phyloP scores from a whole-genome alignment of 2,797 vertebrate species.

The Macropus fuliginosus region DNA sequence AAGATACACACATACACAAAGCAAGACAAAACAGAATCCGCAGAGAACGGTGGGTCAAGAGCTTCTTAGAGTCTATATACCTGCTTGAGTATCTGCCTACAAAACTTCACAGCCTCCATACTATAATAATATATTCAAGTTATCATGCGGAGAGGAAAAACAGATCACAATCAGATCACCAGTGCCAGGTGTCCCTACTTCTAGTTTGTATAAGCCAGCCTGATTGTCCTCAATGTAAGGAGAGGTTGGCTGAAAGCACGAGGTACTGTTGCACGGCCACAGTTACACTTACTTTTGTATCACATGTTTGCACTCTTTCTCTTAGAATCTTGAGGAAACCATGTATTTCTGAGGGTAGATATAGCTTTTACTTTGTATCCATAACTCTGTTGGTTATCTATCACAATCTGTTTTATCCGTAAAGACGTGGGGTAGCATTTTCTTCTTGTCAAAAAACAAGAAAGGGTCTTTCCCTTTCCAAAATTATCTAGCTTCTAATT shows the following conservation, averaged over 20 bases:
- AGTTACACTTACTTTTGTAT: not conserved
- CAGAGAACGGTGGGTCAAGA: not conserved
- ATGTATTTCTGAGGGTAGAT: not conserved
- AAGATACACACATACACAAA: not conserved
- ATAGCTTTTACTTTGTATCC: not conserved
- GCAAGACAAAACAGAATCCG: not conserved
- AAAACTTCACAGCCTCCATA: not conserved
- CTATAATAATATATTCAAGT: not conserved
- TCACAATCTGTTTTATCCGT: not conserved
- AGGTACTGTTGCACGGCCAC: not conserved
- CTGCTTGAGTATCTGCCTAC: not conserved
- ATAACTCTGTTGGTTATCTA: not conserved
- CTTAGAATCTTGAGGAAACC: not conserved
- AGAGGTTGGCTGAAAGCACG: not conserved
- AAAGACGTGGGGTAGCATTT: not conserved
- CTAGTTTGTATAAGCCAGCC: not conserved
- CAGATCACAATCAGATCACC: not conserved
- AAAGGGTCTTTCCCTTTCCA: not conserved
- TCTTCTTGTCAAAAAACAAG: not conserved
- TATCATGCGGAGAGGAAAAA: not conserved
- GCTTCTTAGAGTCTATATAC: not conserved
- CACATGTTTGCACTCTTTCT: not conserved
- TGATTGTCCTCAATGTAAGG: not conserved
- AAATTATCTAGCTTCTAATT: constrained; percentile 18
- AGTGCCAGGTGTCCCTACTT: not conserved